These are phyloP conservation scores for Arctia plantaginis DNA, from an alignment of 2,888 invertebrate genomes.

Conservation along the genomic window DNA sequence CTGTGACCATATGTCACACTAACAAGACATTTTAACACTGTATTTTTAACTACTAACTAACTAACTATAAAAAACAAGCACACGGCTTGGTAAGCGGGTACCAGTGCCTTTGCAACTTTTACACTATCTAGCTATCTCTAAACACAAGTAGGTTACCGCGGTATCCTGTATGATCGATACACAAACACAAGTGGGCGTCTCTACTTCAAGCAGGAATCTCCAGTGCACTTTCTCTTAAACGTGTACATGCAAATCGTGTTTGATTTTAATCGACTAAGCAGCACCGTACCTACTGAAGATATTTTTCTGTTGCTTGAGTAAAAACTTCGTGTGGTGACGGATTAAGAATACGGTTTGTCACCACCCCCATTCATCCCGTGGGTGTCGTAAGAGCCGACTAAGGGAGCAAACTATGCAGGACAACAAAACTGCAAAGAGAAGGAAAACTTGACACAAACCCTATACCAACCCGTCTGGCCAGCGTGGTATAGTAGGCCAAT, in stretches of 20 bases:
- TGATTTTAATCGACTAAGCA: not conserved
- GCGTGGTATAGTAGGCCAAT: no score
- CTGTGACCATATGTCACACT: slow-evolving; percentile 19
- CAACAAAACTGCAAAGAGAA: no score
- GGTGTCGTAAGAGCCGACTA: no score
- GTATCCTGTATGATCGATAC: not conserved
- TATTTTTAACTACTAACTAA: not conserved
- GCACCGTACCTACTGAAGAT: no score
- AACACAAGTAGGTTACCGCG: not conserved
- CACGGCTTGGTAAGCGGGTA: not conserved
- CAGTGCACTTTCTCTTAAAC: not conserved
- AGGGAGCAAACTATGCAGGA: no score
- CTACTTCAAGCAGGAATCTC: not conserved
- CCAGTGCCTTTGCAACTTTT: not conserved
- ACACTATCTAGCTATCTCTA: not conserved
- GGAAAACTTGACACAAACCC: no score
- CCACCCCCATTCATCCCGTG: no score
- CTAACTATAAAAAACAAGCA: not conserved
- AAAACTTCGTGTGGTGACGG: no score
- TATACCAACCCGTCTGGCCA: no score
- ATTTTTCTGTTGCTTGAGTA: no score
- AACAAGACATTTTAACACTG: slow-evolving; percentile 17
- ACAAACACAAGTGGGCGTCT: not conserved
- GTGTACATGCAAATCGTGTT: not conserved
- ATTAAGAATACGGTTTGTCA: no score